Evolutionary conservation across 2,113 vertebrate species (phyloP), one percentile per base, ranked within the genome.

Genomic region (Bambusicola thoracicus): DNA sequence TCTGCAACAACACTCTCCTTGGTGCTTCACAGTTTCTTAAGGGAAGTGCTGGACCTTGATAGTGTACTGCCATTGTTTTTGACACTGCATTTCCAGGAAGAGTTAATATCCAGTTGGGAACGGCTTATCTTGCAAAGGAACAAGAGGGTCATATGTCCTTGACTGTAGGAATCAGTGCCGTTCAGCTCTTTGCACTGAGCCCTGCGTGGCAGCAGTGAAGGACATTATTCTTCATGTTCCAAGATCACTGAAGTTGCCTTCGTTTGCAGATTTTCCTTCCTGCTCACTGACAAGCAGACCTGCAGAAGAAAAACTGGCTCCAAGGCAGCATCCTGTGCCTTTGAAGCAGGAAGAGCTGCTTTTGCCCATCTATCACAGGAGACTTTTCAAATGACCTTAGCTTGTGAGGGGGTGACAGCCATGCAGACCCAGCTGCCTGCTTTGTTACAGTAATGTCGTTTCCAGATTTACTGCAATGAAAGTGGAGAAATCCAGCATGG

Each of bases 171-270:
- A 15, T 19, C 41, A 22, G 70, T 8, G 36, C 29, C 0, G 0
- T 65, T 80, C 58, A 62, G 7, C 32, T 74, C 55, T 53, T 79
- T 41, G 48, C 63, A 44, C 66, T 74, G 32, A 32, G 76, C 19
- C 61, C 58, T 69, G 40, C 53, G 16, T 93, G 74, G 53, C 53
- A 68, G 17, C 1, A 2, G 29, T 3, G 24, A 86, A 65, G 53
- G 78, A 91, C 90, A 94, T 73, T 69, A 78, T 43, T 95, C 77
- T 72, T 95, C 69, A 69, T 84, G 40, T 93, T 94, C 86, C 88
- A 81, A 87, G 90, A 14, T 78, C 0, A 1, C 46, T 67, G 49
- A 51, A 3, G 1, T 12, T 1, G 0, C 30, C 85, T 87, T 49
- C 62, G 16, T 24, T 72, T 51, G 69, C 81, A 89, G 53, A 68